Evolutionary conservation across 2,888 invertebrate genomes (phyloP).

Genomic region (Cryptocheilus praepositus): DNA sequence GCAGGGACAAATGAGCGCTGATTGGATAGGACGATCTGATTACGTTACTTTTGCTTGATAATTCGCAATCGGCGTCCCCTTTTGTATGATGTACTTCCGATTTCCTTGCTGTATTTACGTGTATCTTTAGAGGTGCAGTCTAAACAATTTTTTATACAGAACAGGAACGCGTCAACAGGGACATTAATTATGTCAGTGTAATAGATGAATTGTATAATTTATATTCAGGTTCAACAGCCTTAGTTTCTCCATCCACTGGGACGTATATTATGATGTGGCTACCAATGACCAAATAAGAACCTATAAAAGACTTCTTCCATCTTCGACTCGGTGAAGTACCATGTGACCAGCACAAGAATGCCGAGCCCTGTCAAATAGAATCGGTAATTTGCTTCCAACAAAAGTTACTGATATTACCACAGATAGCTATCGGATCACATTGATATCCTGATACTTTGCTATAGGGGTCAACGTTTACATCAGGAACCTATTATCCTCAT

Average conservation of each 20-base stretch:
- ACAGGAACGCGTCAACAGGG: too few relatives aligned
- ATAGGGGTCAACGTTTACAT: constrained; percentile 23
- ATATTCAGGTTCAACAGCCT: too few relatives aligned
- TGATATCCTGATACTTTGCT: constrained; percentile 33
- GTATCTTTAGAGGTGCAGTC: too few relatives aligned
- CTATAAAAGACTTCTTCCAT: constrained; percentile 22
- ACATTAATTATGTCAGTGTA: too few relatives aligned
- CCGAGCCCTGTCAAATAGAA: constrained; percentile 24
- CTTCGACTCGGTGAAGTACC: constrained; percentile 18
- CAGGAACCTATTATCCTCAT: constrained; percentile 35
- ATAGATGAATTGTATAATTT: too few relatives aligned
- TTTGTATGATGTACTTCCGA: neutral
- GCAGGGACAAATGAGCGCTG: constrained; percentile 45
- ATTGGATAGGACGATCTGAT: constrained; percentile 45
- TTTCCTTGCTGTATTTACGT: neutral
- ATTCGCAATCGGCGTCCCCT: neutral
- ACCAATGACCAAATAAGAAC: constrained; percentile 29
- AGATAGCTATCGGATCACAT: constrained; percentile 41
- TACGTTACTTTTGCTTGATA: constrained; percentile 18
- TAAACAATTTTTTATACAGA: too few relatives aligned
- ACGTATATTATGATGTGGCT: constrained; percentile 28
- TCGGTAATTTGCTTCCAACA: constrained; percentile 39
- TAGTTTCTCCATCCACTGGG: neutral
- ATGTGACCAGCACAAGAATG: constrained; percentile 29
- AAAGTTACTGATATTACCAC: constrained; percentile 51